Evolutionary conservation across 2,888 invertebrate genomes (phyloP).

Genomic region (Epistrophella euchroma): DNA sequence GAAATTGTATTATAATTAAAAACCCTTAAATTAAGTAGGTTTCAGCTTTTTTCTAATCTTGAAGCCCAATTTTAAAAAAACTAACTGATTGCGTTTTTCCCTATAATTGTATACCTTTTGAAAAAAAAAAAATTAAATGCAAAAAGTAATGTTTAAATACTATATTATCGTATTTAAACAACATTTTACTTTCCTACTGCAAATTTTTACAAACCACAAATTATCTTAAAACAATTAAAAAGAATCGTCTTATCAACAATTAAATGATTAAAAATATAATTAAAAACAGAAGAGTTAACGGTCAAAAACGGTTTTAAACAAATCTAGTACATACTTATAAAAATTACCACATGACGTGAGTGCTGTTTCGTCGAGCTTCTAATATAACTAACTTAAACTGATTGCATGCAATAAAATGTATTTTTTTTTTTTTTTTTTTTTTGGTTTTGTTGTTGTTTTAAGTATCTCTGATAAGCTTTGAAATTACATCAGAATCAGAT

Average conservation of each 20-base stretch:
- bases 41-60: too few relatives aligned
- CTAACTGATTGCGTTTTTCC: background rate
- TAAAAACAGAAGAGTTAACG: background rate
- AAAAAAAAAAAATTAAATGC: background rate
- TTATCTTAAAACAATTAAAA: background rate
- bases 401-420: slow-evolving; percentile 2
- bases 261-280: background rate
- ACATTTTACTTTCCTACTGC: background rate
- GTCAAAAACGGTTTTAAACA: background rate
- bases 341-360: slow-evolving; percentile 20
- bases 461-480: slow-evolving; percentile 60
- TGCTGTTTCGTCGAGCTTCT: background rate
- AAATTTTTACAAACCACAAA: background rate
- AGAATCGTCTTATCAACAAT: background rate
- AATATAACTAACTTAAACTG: background rate
- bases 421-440: background rate
- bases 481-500: slow-evolving; percentile 64
- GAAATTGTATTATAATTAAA: too few relatives aligned
- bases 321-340: background rate
- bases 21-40: too few relatives aligned
- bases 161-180: background rate
- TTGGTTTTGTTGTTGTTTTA: slow-evolving; percentile 15
- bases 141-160: background rate
- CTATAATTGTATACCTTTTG: background rate
- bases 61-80: background rate